A percentile compares a stretch with the other conserved stretches of the same genome.
Evolutionary conservation across 2,888 invertebrate genomes (phyloP).

Genomic region (Tenthredo distinguenda): DNA sequence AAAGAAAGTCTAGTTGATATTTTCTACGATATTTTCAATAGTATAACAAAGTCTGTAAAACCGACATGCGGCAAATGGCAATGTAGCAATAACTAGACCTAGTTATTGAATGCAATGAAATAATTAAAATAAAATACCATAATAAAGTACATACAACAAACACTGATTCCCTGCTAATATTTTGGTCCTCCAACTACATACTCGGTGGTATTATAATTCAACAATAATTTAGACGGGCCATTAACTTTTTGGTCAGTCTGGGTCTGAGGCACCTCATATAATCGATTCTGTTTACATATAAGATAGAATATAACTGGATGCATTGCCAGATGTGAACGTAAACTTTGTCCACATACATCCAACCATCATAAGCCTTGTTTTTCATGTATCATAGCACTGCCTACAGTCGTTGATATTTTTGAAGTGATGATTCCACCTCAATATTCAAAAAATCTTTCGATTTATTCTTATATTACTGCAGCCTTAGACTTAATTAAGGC

Average conservation of each 20-base stretch:
- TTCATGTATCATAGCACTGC: not conserved
- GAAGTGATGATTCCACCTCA: not conserved
- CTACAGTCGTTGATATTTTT: not conserved
- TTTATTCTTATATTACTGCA: not conserved
- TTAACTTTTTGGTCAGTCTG: constrained; percentile 8
- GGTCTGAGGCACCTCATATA: constrained; percentile 20
- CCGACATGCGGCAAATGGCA: not conserved
- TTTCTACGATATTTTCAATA: not conserved
- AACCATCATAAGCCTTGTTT: not conserved
- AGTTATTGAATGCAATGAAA: not conserved
- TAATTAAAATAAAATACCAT: not conserved
- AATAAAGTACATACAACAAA: not conserved
- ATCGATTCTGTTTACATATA: not conserved
- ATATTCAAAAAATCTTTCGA: not conserved
- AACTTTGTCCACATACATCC: not conserved
- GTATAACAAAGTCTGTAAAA: not conserved
- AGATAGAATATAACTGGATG: not conserved
- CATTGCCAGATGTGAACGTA: not conserved
- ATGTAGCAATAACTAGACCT: constrained; percentile 4
- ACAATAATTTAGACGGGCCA: not conserved
- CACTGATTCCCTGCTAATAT: constrained; percentile 1
- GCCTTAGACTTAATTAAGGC: constrained; percentile 16
- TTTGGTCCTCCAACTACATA: constrained; percentile 26
- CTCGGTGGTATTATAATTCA: constrained; percentile 23
- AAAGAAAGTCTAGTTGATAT: not conserved